Evolutionary conservation across 2,797 vertebrate species (phyloP).

Genomic region (Poeciliopsis paucimaculata): DNA sequence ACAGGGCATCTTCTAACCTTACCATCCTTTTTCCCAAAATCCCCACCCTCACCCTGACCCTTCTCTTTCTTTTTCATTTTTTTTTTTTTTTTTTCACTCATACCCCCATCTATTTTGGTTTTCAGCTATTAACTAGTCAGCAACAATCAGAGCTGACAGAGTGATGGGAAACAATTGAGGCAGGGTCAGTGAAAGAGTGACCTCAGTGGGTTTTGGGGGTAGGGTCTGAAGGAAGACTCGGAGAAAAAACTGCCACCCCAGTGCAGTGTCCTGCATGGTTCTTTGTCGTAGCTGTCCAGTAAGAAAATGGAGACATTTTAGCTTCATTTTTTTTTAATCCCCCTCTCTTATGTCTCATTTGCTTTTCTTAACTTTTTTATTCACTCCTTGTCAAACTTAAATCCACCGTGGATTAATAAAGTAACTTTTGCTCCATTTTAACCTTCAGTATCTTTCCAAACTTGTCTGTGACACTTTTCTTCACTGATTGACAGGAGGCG

Average conservation of each 20-base stretch:
- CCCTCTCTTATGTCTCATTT: slow-evolving; percentile 32
- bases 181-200: slow-evolving; percentile 79
- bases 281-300: slow-evolving; percentile 70
- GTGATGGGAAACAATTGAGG: slow-evolving; percentile 83
- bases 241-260: slow-evolving; percentile 66
- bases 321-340: slow-evolving; percentile 44
- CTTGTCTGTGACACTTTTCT: slow-evolving; percentile 61
- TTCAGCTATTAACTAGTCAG: slow-evolving; percentile 84
- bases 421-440: slow-evolving; percentile 61
- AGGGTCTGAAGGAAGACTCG: slow-evolving; percentile 70
- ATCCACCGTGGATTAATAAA: slow-evolving; percentile 51
- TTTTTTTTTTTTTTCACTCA: slow-evolving; percentile 55
- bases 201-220: slow-evolving; percentile 67
- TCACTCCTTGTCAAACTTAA: slow-evolving; percentile 45
- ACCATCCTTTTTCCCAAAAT: slow-evolving; percentile 52
- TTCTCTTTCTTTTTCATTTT: slow-evolving; percentile 64
- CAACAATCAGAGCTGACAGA: slow-evolving; percentile 86
- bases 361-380: slow-evolving; percentile 40
- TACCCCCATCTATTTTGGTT: slow-evolving; percentile 68
- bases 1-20: slow-evolving; percentile 53
- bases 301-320: slow-evolving; percentile 79
- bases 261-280: slow-evolving; percentile 68
- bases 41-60: slow-evolving; percentile 58
- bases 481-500: slow-evolving; percentile 74
- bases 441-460: slow-evolving; percentile 50